These are phyloP conservation scores for Gymnoscelis rufifasciata DNA, from an alignment of 2,888 invertebrate genomes.

Conservation along the genomic window DNA sequence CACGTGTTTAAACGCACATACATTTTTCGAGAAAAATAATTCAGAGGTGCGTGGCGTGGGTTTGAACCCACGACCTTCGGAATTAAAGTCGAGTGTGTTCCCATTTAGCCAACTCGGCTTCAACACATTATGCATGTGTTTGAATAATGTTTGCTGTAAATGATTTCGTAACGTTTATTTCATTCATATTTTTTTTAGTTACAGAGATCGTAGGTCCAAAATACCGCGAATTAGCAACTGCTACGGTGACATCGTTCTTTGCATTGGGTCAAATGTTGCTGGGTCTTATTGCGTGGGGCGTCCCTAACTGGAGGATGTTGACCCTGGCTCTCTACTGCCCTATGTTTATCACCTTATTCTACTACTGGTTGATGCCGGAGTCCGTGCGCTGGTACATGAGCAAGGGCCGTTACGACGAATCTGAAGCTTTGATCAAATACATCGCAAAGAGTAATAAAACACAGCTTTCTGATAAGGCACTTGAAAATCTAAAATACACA, in stretches of 20 bases:
- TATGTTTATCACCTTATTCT: constrained; percentile 81
- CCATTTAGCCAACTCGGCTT: too few species aligned
- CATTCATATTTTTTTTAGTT: constrained; percentile 56
- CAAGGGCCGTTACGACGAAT: constrained; percentile 80
- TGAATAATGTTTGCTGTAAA: too few species aligned
- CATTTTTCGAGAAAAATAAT: too few species aligned
- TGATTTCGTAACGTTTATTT: too few species aligned
- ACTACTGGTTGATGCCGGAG: constrained; percentile 82
- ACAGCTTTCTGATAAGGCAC: constrained; percentile 72
- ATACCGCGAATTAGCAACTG: constrained; percentile 84
- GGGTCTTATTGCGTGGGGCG: constrained; percentile 82
- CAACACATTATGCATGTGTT: too few species aligned
- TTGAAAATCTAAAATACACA: constrained; percentile 66
- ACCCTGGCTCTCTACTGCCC: constrained; percentile 84
- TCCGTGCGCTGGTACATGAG: constrained; percentile 87
- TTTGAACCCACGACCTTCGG: too few species aligned
- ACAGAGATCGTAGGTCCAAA: constrained; percentile 88
- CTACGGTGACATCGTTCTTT: constrained; percentile 83
- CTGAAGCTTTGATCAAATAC: constrained; percentile 78
- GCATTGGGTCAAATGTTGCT: constrained; percentile 84
- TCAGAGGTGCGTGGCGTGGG: too few species aligned
- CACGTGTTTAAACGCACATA: too few species aligned
- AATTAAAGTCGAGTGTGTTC: too few species aligned
- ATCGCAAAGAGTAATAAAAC: constrained; percentile 82
- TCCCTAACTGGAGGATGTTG: constrained; percentile 83